Percentiles rank a stretch among this genome's conserved stretches.
phyloP scores from a whole-genome alignment of 2,888 invertebrate genomes.

The Venusia cambrica region DNA sequence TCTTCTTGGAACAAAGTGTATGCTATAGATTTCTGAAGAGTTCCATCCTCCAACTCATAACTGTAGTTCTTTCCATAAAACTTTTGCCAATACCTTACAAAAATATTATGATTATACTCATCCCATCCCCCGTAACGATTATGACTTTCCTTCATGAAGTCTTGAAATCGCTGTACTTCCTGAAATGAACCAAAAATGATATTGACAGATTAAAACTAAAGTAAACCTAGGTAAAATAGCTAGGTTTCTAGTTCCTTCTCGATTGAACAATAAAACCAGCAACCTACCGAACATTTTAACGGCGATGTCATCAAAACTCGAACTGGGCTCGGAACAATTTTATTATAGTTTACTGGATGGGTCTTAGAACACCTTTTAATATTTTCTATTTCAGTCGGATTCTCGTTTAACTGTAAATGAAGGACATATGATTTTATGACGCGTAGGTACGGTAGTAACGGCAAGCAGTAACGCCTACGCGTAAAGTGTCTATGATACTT shows the following conservation, averaged over 20 bases:
- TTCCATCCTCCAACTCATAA: slow-evolving; percentile 15
- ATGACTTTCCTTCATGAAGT: slow-evolving; percentile 67
- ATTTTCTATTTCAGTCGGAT: slow-evolving; percentile 21
- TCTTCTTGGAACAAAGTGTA: slow-evolving; percentile 43
- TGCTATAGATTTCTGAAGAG: slow-evolving; percentile 20
- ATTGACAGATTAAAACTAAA: too few relatives aligned
- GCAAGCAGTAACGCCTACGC: too few relatives aligned
- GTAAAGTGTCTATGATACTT: too few relatives aligned
- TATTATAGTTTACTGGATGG: slow-evolving; percentile 42
- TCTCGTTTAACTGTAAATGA: slow-evolving; percentile 36
- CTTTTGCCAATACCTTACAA: slow-evolving; percentile 67
- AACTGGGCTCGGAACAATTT: slow-evolving; percentile 64
- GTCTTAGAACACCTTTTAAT: slow-evolving; percentile 33
- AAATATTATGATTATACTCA: slow-evolving; percentile 77
- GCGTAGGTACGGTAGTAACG: too few relatives aligned
- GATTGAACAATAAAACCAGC: too few relatives aligned
- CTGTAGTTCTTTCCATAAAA: slow-evolving; percentile 34
- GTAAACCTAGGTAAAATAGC: too few relatives aligned
- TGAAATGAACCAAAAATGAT: too few relatives aligned
- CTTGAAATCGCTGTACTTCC: slow-evolving; percentile 79
- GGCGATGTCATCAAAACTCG: slow-evolving; percentile 58
- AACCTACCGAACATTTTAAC: slow-evolving; percentile 54
- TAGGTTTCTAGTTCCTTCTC: too few relatives aligned
- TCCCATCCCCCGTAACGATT: slow-evolving; percentile 81
- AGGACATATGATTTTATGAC: too few relatives aligned